Evolutionary conservation across 2,797 vertebrate species (phyloP).

Genomic region (Numenius phaeopus): DNA sequence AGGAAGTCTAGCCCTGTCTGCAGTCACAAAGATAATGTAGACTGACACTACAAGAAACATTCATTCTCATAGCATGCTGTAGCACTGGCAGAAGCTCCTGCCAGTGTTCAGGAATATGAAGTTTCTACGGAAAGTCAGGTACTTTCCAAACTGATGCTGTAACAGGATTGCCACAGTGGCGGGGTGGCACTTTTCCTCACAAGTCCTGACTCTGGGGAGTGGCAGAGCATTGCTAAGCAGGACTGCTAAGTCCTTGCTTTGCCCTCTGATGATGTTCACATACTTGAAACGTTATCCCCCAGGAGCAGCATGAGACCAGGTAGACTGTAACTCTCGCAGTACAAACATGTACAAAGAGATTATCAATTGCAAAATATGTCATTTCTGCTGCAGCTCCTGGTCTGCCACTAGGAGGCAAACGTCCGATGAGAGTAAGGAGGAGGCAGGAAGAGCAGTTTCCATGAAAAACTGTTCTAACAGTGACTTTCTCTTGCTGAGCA

Average conservation of each 20-base stretch:
- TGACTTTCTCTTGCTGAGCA: not conserved
- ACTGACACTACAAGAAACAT: not conserved
- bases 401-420: not conserved
- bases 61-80: fast-evolving
- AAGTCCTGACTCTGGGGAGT: not conserved
- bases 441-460: not conserved
- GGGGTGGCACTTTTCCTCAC: not conserved
- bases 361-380: not conserved
- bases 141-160: not conserved
- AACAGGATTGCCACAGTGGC: fast-evolving
- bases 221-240: not conserved
- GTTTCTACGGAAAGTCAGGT: not conserved
- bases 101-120: not conserved
- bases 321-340: not conserved
- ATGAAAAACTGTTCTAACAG: fast-evolving
- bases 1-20: slow-evolving; percentile 43
- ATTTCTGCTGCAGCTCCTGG: not conserved
- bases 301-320: not conserved
- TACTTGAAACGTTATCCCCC: not conserved
- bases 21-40: not conserved
- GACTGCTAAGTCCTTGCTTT: not conserved
- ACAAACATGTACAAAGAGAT: not conserved
- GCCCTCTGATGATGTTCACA: not conserved
- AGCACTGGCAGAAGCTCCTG: not conserved
- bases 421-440: not conserved